phyloP scores from a whole-genome alignment of 2,888 invertebrate species.

The Acanthopleura granulata region DNA sequence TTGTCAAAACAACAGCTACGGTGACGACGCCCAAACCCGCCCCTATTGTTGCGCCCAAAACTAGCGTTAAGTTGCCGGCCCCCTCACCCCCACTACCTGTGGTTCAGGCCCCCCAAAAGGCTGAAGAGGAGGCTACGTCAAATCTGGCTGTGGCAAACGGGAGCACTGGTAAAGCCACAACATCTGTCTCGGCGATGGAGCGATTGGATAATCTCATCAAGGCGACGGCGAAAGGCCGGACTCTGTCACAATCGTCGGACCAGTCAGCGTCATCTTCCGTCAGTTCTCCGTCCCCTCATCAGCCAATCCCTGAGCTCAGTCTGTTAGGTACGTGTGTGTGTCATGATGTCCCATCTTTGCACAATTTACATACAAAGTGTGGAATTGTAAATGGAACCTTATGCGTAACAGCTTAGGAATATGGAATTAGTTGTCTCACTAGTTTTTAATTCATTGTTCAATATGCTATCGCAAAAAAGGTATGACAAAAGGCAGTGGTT shows the following conservation, averaged over 20 bases:
- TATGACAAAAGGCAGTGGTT: no score
- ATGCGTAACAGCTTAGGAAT: no score
- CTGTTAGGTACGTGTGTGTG: conserved; percentile 45
- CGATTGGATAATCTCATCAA: conserved; percentile 82
- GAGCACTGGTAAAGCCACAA: conserved; percentile 23
- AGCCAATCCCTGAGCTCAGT: conserved; percentile 30
- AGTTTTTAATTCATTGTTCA: no score
- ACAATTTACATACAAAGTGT: no score
- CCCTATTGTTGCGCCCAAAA: neutral
- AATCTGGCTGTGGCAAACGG: conserved; percentile 19
- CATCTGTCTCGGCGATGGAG: conserved; percentile 72
- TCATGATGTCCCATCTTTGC: no score
- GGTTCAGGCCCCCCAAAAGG: conserved; percentile 63
- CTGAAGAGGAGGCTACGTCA: conserved; percentile 62
- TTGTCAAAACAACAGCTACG: conserved; percentile 26
- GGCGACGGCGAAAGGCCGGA: conserved; percentile 73
- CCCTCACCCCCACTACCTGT: conserved; percentile 32
- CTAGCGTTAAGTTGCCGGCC: conserved; percentile 15
- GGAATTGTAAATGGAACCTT: no score
- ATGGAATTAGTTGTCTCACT: no score
- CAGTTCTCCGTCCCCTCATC: conserved; percentile 23
- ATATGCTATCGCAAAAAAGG: no score
- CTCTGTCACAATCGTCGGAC: conserved; percentile 67
- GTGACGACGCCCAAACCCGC: conserved; percentile 31
- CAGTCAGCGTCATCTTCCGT: conserved; percentile 21